Conservation (phyloP, 2,113 vertebrate genomes). For the Pseudorhombus dupliciocellatus region DNA sequence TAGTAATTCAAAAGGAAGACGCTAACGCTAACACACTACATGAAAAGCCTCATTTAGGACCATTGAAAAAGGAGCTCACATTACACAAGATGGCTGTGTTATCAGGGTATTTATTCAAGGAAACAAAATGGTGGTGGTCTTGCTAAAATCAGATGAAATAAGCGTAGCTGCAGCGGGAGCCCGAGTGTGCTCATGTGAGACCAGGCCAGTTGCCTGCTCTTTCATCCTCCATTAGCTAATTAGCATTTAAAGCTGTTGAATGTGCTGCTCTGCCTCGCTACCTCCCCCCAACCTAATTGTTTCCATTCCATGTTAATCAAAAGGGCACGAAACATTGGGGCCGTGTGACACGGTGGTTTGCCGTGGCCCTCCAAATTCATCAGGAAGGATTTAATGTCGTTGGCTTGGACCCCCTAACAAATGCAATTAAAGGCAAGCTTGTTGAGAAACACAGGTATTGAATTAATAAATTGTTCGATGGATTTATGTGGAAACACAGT, state of each 20-base stretch:
- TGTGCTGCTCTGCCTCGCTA: slow-evolving; percentile 62
- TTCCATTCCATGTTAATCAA: slow-evolving; percentile 80
- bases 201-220: slow-evolving; percentile 60
- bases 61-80: slow-evolving; percentile 9
- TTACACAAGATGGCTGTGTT: slow-evolving; percentile 66
- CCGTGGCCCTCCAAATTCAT: slow-evolving; percentile 66
- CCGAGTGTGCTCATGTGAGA: slow-evolving; percentile 63
- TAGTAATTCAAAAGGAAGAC: neutral
- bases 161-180: slow-evolving; percentile 33
- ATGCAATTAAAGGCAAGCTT: slow-evolving; percentile 45
- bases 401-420: slow-evolving; percentile 42
- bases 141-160: slow-evolving; percentile 51
- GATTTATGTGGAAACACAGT: slow-evolving; percentile 27
- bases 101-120: slow-evolving; percentile 23
- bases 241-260: slow-evolving; percentile 81
- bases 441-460: slow-evolving; percentile 33
- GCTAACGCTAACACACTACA: neutral
- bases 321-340: slow-evolving; percentile 70
- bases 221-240: slow-evolving; percentile 81
- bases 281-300: slow-evolving; percentile 72
- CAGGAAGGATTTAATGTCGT: slow-evolving; percentile 59
- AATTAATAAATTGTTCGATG: slow-evolving; percentile 39
- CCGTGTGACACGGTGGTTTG: slow-evolving; percentile 63
- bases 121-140: slow-evolving; percentile 71
- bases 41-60: slow-evolving; percentile 26